Conservation (phyloP, 2,888 invertebrate genomes). For the Brachypalpus laphriformis region DNA sequence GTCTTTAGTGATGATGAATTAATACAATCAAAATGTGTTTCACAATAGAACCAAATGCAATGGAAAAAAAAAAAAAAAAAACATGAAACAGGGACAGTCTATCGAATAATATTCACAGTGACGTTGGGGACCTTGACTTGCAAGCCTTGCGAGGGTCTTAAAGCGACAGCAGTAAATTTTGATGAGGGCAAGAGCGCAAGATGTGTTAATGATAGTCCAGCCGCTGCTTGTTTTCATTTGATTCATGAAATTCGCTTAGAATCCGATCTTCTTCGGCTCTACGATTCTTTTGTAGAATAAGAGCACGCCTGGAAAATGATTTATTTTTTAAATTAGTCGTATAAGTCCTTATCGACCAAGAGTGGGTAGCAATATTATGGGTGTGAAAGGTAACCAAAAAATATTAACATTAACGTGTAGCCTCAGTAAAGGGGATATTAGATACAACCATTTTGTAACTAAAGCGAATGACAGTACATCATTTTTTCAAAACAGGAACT, state of each 20-base stretch:
- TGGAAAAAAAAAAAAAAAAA: conserved; percentile 14
- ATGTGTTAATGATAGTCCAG: conserved; percentile 52
- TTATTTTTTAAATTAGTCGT: not conserved
- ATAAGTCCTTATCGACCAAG: accelerated
- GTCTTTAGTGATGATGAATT: conserved; percentile 54
- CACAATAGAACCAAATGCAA: conserved; percentile 12
- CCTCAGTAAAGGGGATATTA: no score
- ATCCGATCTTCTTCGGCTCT: conserved; percentile 80
- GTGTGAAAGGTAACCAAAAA: no score
- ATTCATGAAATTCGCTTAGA: conserved; percentile 76
- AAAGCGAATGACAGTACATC: no score
- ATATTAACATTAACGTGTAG: no score
- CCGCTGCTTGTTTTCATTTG: conserved; percentile 57
- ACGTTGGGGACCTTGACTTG: not conserved
- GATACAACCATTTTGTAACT: no score
- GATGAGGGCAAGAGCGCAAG: not conserved
- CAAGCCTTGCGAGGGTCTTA: conserved; percentile 51
- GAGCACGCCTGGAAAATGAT: conserved; percentile 78
- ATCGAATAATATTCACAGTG: conserved; percentile 56
- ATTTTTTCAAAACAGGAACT: no score
- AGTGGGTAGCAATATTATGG: no score
- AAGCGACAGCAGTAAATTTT: conserved; percentile 1
- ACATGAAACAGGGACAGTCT: conserved; percentile 58
- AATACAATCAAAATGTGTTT: conserved; percentile 14
- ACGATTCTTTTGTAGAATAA: conserved; percentile 81